Evolutionary conservation across 2,797 vertebrate genomes (phyloP), one percentile per base, ranked within the genome.

Genomic region (Tangara arthus): DNA sequence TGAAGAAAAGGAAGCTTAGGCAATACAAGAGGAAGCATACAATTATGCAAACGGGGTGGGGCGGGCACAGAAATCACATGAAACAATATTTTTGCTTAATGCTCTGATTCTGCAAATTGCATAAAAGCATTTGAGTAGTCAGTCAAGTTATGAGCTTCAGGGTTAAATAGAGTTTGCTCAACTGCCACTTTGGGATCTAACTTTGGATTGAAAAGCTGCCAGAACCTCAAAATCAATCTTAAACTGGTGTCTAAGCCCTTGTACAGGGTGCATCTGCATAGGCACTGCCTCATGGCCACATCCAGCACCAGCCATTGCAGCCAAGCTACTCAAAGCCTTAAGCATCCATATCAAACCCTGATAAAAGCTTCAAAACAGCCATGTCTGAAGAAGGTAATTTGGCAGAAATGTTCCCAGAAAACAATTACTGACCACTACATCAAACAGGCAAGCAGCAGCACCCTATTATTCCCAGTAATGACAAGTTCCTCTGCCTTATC

Each of bases 11-110:
- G 65, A 94, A 96, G 72, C 30, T 92, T 69, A 32, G 76, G 79
- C 42, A 93, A 80, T 16, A 65, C 24, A 83, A 95, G n/a, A 93
- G 84, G 94, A 95, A 96, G 61, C 27, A 81, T 3, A 49, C 42
- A 46, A 78, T 87, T 91, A 88, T 8, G 59, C 75, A 93, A 92
- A 81, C 27, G 0, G 32, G 12, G 8, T 10, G 8, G 39, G 21
- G 71, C 0, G 6, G 18, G 32, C 4, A 21, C 5, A 19, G 53
- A 79, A 95, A 87, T 87, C 70, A 87, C 50, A 86, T 30, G 2
- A 39, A 93, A 47, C 57, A 23, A 52, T 60, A 73, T 50, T 91
- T 94, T 82, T 93, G 56, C 88, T 86, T 53, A 88, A 80, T 41
- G 78, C 28, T 83, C 47, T 8, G 32, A 85, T 88, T 87, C 44